These are phyloP conservation scores for Ammodytes dubius DNA, from an alignment of 2,113 vertebrate species.

Conservation along the genomic window DNA sequence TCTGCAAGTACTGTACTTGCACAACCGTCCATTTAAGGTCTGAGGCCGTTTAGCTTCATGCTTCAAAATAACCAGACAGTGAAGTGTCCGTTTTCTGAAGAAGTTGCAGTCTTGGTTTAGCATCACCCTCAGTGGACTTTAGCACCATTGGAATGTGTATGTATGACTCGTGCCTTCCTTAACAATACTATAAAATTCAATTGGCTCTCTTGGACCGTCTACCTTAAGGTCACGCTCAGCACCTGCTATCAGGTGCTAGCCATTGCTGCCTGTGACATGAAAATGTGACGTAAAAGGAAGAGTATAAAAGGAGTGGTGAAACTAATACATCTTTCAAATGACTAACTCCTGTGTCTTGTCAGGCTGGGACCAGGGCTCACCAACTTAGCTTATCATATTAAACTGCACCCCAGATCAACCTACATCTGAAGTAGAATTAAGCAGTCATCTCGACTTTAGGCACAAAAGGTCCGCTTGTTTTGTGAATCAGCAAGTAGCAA, in stretches of 20 bases:
- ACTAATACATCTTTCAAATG: slow-evolving; percentile 10
- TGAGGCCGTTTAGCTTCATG: not conserved
- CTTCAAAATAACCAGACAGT: not conserved
- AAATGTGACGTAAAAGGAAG: slow-evolving; percentile 23
- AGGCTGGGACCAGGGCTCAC: slow-evolving; percentile 2
- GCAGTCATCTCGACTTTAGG: slow-evolving; percentile 20
- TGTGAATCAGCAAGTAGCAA: slow-evolving; percentile 6
- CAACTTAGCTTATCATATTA: slow-evolving; percentile 14
- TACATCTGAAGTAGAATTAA: slow-evolving; percentile 9
- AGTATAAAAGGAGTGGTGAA: slow-evolving; percentile 17
- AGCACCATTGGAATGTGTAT: not conserved
- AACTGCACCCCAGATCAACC: slow-evolving; percentile 32
- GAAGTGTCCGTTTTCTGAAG: not conserved
- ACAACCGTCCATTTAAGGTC: not conserved
- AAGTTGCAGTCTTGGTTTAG: not conserved
- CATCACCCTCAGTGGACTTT: slow-evolving; percentile 19
- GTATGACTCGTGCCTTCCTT: slow-evolving; percentile 42
- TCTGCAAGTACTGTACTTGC: not conserved
- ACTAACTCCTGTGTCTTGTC: not conserved
- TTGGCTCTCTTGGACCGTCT: not conserved
- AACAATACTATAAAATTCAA: slow-evolving; percentile 11
- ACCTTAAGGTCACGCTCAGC: not conserved
- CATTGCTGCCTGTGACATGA: not conserved
- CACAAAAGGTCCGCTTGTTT: slow-evolving; percentile 4
- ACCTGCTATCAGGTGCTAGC: not conserved